Conservation (phyloP, 2,113 vertebrate species). For the Dromas ardeola region DNA sequence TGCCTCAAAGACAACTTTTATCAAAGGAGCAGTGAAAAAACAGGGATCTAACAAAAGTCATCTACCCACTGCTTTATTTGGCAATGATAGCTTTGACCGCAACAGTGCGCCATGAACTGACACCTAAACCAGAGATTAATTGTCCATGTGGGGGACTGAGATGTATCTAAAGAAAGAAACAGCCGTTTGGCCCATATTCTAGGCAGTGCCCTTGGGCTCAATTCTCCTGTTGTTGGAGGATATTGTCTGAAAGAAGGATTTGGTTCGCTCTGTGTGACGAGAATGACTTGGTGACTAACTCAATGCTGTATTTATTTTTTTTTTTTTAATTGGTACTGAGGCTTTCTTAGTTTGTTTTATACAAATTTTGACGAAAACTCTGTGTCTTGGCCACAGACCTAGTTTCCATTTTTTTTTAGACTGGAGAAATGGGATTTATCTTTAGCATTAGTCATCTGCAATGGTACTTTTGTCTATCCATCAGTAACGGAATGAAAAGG, state of each 20-base stretch:
- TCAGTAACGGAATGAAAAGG: background rate
- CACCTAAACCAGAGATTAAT: conserved; percentile 11
- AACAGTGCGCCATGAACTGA: background rate
- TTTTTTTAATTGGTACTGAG: background rate
- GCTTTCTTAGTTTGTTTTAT: background rate
- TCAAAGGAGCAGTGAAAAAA: background rate
- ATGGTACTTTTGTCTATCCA: background rate
- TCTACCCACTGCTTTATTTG: background rate
- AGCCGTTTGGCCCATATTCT: background rate
- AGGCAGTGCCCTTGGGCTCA: background rate
- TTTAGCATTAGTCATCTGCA: background rate
- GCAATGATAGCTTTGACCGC: background rate
- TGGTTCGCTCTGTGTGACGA: background rate
- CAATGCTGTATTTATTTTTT: background rate
- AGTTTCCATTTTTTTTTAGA: background rate
- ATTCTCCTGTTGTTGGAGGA: background rate
- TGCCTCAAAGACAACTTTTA: background rate
- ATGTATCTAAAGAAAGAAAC: conserved; percentile 1
- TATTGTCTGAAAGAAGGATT: background rate
- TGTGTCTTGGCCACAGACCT: background rate
- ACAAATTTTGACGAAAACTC: background rate
- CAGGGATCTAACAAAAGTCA: background rate
- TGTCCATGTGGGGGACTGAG: background rate
- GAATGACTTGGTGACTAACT: background rate
- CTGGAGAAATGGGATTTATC: background rate